phyloP scores from a whole-genome alignment of 2,113 vertebrate genomes.

The Dasyurus viverrinus region DNA sequence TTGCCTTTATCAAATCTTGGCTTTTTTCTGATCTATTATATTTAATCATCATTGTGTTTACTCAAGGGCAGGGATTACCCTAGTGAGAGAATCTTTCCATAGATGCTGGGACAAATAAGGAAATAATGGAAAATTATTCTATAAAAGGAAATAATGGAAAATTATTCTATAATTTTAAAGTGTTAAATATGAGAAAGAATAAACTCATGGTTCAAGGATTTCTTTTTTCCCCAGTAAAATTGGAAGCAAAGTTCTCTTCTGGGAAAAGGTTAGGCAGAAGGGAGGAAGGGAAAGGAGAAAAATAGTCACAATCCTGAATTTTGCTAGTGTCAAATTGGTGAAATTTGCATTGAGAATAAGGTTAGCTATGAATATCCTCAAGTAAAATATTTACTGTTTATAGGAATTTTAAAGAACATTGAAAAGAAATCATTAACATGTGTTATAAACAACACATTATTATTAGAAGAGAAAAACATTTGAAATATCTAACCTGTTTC shows the following conservation, averaged over 20 bases:
- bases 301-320: neutral
- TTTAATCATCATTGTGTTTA: neutral
- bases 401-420: conserved; percentile 40
- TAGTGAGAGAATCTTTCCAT: neutral
- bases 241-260: neutral
- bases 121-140: neutral
- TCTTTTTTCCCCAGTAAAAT: neutral
- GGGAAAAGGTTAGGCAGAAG: neutral
- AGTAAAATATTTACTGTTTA: conserved; percentile 57
- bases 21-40: neutral
- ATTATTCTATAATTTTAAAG: neutral
- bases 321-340: conserved; percentile 9
- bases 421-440: conserved; percentile 44
- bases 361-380: conserved; percentile 40
- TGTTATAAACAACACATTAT: conserved; percentile 41
- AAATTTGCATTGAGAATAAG: conserved; percentile 40
- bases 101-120: neutral
- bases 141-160: neutral
- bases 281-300: neutral
- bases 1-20: neutral
- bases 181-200: neutral
- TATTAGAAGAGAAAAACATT: conserved; percentile 41
- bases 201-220: neutral
- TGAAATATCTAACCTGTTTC: conserved; percentile 39
- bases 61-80: neutral